Evolutionary conservation across 2,797 vertebrate species (phyloP), one percentile per base, ranked within the genome.

Genomic region (Myripristis jacobus): DNA sequence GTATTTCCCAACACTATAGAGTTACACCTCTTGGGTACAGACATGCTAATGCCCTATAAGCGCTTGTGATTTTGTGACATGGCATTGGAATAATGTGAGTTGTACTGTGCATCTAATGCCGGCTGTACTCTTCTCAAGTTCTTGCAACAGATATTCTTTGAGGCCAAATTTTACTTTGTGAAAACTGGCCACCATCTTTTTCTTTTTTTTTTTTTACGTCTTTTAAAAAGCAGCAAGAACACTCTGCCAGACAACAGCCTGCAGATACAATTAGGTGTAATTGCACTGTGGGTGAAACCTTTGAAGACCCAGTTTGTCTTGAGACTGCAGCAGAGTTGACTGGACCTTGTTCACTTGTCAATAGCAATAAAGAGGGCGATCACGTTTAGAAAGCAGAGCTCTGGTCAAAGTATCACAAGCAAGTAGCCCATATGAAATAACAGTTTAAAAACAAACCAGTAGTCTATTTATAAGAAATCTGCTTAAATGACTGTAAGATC

Each of bases 311-410:
- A 87, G 50, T 89, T 89, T 89, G 77, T 89, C 92, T 93, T 83
- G 66, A 81, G 83, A 93, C 92, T 79, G 73, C 78, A 90, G 89
- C 85, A 83, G 88, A 89, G 90, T 91, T 87, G 91, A 94, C 93
- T 91, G 91, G 88, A 82, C 88, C 88, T 84, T 89, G 93, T 94
- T 92, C 73, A 86, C 91, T 90, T 95, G 95, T 96, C 95, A 93
- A 90, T 91, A 88, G 89, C 85, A 87, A 95, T 95, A 89, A 93
- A 81, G 81, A 83, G 80, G 77, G 79, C 67, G 88, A 90, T 90
- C 89, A 83, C 85, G 84, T 92, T 92, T 91, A 91, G 92, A 93
- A 90, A 93, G 87, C 94, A 95, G 94, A 91, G 76, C 70, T 89
- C 86, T 79, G 72, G 6, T 82, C 75, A 16, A 50, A 6, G 63